Percentiles rank a stretch among this genome's conserved stretches.
These are phyloP conservation scores for Oreochromis spilurus DNA, from an alignment of 2,113 vertebrate genomes.

Conservation along the genomic window DNA sequence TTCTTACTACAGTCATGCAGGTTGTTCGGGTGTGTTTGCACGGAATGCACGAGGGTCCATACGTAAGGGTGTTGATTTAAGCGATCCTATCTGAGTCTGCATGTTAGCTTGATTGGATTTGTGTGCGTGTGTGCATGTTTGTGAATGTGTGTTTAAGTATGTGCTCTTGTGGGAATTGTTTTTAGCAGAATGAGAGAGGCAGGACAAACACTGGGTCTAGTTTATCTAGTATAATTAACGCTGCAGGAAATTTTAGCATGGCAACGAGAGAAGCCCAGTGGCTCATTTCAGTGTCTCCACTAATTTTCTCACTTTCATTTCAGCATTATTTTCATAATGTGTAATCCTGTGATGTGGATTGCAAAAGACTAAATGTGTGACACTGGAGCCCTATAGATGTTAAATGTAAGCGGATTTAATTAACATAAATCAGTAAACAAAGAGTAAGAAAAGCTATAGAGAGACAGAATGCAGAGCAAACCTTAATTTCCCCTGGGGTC, in stretches of 20 bases:
- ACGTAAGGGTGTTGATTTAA: slow-evolving; percentile 1
- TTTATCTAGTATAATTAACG: slow-evolving; percentile 38
- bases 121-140: neutral
- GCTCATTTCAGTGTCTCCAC: slow-evolving; percentile 9
- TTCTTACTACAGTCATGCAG: slow-evolving; percentile 4
- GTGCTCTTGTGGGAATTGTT: neutral
- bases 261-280: slow-evolving; percentile 28
- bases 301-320: slow-evolving; percentile 24
- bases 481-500: neutral
- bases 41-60: neutral
- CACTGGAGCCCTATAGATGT: neutral
- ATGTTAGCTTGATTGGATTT: neutral
- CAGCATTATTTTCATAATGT: slow-evolving; percentile 3
- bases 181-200: slow-evolving; percentile 6
- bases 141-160: neutral
- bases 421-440: neutral
- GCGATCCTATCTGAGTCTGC: neutral
- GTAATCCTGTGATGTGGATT: neutral
- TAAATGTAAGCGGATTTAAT: neutral
- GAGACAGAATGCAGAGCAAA: neutral
- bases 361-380: neutral
- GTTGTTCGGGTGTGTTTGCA: neutral
- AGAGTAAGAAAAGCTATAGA: neutral
- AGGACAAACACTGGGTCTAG: slow-evolving; percentile 22
- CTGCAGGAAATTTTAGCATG: neutral